A percentile compares a stretch with the other conserved stretches of the same genome.
phyloP scores from a whole-genome alignment of 2,888 invertebrate genomes.

The Hirtodrosophila cameraria region DNA sequence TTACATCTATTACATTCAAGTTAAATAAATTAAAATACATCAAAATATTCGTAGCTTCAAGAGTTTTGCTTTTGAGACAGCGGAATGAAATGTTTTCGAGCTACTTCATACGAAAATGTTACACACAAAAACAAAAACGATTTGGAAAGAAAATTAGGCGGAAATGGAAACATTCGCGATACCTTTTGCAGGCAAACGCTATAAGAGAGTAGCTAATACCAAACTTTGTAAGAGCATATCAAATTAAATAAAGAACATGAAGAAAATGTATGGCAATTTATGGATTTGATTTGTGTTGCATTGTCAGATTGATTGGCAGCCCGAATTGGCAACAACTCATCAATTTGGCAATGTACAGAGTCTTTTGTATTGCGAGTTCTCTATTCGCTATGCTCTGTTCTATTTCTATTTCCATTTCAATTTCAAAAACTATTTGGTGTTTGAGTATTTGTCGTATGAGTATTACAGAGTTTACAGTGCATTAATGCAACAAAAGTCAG shows the following conservation, averaged over 20 bases:
- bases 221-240: slow-evolving; percentile 30
- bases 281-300: slow-evolving; percentile 67
- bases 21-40: too few species aligned
- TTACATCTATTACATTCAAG: too few species aligned
- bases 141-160: too few species aligned
- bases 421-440: slow-evolving; percentile 37
- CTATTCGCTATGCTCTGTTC: slow-evolving; percentile 7
- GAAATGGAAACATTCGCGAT: too few species aligned
- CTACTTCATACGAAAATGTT: too few species aligned
- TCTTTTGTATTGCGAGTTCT: not conserved
- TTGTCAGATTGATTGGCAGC: slow-evolving; percentile 76
- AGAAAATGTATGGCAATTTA: slow-evolving; percentile 63
- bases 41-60: too few species aligned
- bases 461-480: not conserved
- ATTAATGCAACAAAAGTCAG: slow-evolving; percentile 15
- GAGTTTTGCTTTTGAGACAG: too few species aligned
- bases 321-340: slow-evolving; percentile 65
- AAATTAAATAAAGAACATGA: slow-evolving; percentile 27
- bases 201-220: not conserved
- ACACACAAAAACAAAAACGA: too few species aligned
- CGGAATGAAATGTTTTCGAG: too few species aligned
- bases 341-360: slow-evolving; percentile 39
- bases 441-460: slow-evolving; percentile 1
- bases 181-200: not conserved
- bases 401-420: slow-evolving; percentile 35